phyloP scores from a whole-genome alignment of 2,888 invertebrate species.

The Machimus rusticus region DNA sequence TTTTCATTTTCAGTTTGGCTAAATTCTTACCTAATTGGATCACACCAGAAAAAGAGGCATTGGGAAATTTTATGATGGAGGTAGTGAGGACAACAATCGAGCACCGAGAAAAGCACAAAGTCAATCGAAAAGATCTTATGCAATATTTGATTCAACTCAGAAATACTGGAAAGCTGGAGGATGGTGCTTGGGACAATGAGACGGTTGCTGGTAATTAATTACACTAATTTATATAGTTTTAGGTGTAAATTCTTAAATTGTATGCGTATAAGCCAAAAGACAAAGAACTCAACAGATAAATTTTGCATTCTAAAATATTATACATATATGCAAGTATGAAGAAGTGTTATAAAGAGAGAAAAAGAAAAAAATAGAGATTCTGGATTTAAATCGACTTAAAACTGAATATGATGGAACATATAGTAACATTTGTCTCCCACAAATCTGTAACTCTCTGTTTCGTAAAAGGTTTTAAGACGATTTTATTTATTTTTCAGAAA shows the following conservation, averaged over 20 bases:
- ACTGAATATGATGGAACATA: not conserved
- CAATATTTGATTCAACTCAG: conserved; percentile 63
- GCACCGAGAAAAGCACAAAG: conserved; percentile 60
- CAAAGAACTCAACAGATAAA: not conserved
- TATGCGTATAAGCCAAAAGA: not conserved
- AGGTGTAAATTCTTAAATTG: too few relatives aligned
- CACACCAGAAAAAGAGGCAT: not conserved
- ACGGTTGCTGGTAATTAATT: conserved; percentile 51
- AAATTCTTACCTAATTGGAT: not conserved
- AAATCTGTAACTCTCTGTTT: not conserved
- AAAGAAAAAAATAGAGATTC: too few relatives aligned
- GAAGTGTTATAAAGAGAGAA: too few relatives aligned
- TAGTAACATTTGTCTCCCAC: not conserved
- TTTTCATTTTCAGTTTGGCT: not conserved
- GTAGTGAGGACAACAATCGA: conserved; percentile 62
- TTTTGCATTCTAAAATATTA: too few relatives aligned
- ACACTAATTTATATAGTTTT: too few relatives aligned
- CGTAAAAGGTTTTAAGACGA: not conserved
- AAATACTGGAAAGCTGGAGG: conserved; percentile 59
- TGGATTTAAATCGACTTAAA: too few relatives aligned
- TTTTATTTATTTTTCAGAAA: conserved; percentile 46
- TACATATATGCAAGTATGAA: too few relatives aligned
- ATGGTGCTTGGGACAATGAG: conserved; percentile 56
- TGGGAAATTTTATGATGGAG: conserved; percentile 55
- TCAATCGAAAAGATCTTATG: conserved; percentile 63